Conservation (phyloP, 53 echinoderm and acorn worm species). For the Actinopyga echinites region DNA sequence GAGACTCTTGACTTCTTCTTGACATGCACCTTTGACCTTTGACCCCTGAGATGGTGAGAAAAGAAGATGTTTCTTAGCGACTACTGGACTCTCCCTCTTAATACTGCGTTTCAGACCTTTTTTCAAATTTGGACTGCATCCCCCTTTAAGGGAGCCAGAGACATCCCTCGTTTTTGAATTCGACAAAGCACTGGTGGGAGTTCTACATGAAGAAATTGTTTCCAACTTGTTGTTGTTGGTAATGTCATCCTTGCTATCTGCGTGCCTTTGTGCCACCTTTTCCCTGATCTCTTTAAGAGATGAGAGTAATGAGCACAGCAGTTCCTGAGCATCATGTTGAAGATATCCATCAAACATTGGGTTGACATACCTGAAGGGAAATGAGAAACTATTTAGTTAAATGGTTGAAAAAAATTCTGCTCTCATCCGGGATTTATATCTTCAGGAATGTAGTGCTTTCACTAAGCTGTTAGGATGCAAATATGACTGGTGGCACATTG, state of each 20-base stretch:
- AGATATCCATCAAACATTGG: conserved; percentile 99
- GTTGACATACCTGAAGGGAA: conserved; percentile 70
- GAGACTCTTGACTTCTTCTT: background rate
- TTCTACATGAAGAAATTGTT: background rate
- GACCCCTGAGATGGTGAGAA: background rate
- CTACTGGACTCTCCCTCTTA: background rate
- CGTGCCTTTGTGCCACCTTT: conserved; percentile 4
- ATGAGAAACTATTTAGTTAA: background rate
- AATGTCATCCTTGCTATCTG: background rate
- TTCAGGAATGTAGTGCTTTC: background rate
- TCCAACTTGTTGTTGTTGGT: conserved; percentile 25
- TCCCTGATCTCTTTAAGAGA: conserved; percentile 83
- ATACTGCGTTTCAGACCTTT: background rate
- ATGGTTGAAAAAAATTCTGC: background rate
- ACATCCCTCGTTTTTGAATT: background rate
- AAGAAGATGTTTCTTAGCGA: conserved; percentile 8
- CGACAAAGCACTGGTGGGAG: background rate
- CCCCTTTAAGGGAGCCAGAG: conserved; percentile 27
- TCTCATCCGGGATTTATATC: background rate
- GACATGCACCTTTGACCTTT: background rate
- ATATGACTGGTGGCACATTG: too few relatives aligned
- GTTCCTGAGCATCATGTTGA: conserved; percentile 97
- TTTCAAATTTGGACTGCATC: conserved; percentile 23
- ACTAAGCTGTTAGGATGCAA: background rate
- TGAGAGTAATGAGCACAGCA: conserved; percentile 90